These are phyloP conservation scores for Bombylius major DNA, from an alignment of 2,888 invertebrate genomes.

Conservation along the genomic window DNA sequence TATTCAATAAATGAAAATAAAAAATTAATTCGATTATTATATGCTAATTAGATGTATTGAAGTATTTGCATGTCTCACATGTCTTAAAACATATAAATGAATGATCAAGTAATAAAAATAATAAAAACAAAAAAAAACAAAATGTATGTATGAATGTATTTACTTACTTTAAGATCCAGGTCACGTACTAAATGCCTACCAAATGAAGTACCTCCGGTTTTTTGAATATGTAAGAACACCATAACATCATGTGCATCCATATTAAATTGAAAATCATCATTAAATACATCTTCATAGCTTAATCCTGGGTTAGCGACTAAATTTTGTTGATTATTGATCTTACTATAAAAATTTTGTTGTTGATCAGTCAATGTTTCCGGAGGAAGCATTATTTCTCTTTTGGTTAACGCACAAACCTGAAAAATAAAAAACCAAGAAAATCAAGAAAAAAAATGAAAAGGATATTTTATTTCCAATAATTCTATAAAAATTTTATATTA, in stretches of 20 bases:
- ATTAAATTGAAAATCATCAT: conserved; percentile 78
- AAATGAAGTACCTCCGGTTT: conserved; percentile 96
- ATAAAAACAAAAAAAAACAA: background rate
- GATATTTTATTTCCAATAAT: too few species aligned
- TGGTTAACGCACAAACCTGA: conserved; percentile 50
- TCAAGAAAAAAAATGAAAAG: background rate
- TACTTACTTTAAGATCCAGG: conserved; percentile 57
- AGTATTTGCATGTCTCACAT: too few species aligned
- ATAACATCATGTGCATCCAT: conserved; percentile 92
- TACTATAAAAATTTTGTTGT: conserved; percentile 19
- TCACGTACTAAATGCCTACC: conserved; percentile 94
- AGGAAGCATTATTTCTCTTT: conserved; percentile 47
- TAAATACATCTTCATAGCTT: conserved; percentile 75
- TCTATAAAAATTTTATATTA: background rate
- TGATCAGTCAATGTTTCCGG: conserved; percentile 35
- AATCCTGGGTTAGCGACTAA: conserved; percentile 46
- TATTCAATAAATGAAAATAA: too few species aligned
- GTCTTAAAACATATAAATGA: too few species aligned
- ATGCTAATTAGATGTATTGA: too few species aligned
- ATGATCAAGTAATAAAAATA: too few species aligned
- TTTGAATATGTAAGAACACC: conserved; percentile 97
- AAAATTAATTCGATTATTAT: too few species aligned
- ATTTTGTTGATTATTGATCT: conserved; percentile 29
- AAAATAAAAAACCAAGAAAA: background rate
- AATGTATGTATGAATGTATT: background rate